Evolutionary conservation across 2,113 vertebrate species (phyloP).

Genomic region (Pseudonaja textilis): DNA sequence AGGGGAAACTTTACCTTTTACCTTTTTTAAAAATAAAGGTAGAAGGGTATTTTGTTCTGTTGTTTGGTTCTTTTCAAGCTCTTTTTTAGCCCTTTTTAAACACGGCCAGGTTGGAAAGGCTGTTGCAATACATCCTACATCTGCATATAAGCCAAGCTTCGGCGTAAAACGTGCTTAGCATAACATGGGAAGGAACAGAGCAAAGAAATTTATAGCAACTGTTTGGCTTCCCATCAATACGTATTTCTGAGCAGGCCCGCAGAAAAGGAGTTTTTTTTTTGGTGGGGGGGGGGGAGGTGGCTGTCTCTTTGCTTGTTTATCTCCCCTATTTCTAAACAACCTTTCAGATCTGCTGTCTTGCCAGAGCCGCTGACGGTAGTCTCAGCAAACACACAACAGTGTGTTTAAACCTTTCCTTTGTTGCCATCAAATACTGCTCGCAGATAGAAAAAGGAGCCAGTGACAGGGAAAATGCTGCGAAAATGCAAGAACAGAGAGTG

Average conservation of each 20-base stretch:
- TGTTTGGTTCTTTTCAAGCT: background rate
- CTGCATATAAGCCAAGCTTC: background rate
- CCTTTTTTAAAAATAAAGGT: too few species aligned
- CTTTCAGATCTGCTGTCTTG: background rate
- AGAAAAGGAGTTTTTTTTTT: background rate
- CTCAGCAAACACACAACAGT: background rate
- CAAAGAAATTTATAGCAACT: background rate
- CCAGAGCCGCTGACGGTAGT: background rate
- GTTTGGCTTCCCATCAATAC: background rate
- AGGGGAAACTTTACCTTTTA: background rate
- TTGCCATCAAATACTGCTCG: background rate
- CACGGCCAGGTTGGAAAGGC: background rate
- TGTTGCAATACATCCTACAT: background rate
- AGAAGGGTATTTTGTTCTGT: too few species aligned
- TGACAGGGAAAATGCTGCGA: background rate
- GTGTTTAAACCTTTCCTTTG: background rate
- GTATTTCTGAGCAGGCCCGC: background rate
- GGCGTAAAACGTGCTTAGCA: background rate
- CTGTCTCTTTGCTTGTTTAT: background rate
- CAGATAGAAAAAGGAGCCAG: background rate
- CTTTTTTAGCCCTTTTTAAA: rapidly evolving
- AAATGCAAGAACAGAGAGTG: background rate
- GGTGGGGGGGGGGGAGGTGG: background rate
- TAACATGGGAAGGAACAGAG: background rate
- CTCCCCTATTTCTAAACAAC: background rate